Conservation (phyloP, 2,888 invertebrate species). For the Eucera pruinosa region DNA sequence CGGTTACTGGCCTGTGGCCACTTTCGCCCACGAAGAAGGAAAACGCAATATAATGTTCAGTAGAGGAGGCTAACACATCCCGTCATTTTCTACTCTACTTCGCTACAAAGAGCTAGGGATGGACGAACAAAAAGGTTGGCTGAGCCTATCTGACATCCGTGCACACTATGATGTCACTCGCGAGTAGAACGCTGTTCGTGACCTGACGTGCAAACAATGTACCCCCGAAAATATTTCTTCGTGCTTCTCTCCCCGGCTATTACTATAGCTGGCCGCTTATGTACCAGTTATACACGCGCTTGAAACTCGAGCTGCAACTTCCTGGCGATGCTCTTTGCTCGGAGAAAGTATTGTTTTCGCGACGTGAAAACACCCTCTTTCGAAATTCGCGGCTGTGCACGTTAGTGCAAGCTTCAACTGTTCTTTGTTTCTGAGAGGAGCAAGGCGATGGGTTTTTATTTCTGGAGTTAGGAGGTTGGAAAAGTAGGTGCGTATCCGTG, state of each 20-base stretch:
- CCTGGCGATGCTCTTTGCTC: conserved; percentile 2
- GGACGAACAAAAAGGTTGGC: conserved; percentile 38
- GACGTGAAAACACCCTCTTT: background rate
- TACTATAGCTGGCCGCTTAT: conserved; percentile 3
- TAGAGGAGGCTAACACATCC: conserved; percentile 42
- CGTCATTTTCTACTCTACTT: conserved; percentile 57
- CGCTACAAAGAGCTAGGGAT: conserved; percentile 22
- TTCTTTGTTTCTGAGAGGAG: too few relatives aligned
- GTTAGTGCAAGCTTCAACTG: too few relatives aligned
- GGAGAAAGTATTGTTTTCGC: conserved; percentile 46
- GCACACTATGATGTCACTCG: conserved; percentile 41
- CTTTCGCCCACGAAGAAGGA: conserved; percentile 47
- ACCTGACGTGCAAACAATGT: conserved; percentile 60
- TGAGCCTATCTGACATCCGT: conserved; percentile 52
- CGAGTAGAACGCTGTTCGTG: conserved; percentile 39
- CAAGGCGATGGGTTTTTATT: background rate
- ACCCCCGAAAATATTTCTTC: conserved; percentile 63
- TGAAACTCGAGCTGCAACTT: conserved; percentile 29
- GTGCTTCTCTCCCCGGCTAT: background rate
- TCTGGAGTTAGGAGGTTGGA: background rate
- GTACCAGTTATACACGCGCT: conserved; percentile 30
- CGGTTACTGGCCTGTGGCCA: conserved; percentile 63
- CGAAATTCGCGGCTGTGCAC: background rate
- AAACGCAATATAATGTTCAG: conserved; percentile 63
- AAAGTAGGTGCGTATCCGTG: too few relatives aligned